phyloP scores from a whole-genome alignment of 2,888 invertebrate species.

The Troilus luridus region DNA sequence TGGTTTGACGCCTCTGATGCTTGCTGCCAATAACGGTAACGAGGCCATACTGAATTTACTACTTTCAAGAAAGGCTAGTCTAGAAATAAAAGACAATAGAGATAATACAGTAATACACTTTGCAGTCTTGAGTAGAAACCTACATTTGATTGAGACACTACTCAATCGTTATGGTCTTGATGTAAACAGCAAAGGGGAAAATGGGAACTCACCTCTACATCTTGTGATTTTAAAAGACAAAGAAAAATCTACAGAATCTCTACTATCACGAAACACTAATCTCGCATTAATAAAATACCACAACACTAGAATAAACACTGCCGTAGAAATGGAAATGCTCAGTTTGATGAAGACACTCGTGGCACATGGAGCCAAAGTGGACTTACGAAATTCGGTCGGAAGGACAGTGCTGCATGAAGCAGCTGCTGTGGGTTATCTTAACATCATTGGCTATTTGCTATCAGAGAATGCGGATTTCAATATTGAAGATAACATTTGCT shows the following conservation, averaged over 20 bases:
- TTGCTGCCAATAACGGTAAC: background rate
- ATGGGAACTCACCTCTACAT: background rate
- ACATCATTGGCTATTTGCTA: background rate
- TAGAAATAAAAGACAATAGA: background rate
- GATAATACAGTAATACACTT: background rate
- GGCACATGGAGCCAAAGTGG: background rate
- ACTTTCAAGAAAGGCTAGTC: background rate
- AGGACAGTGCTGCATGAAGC: conserved; percentile 1
- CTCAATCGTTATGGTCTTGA: background rate
- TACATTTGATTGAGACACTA: background rate
- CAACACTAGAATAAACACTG: background rate
- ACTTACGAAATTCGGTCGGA: background rate
- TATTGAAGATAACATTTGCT: background rate
- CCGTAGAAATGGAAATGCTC: background rate
- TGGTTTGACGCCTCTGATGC: background rate
- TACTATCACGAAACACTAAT: background rate
- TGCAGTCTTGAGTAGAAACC: background rate
- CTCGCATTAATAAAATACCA: conserved; percentile 14
- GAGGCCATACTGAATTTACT: background rate
- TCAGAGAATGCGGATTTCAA: background rate
- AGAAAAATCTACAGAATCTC: background rate
- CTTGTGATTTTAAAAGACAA: background rate
- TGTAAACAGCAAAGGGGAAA: background rate
- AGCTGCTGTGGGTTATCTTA: background rate
- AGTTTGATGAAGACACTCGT: background rate